These are phyloP conservation scores for Periphyllus acericola DNA, from an alignment of 2,888 invertebrate species.

Conservation along the genomic window DNA sequence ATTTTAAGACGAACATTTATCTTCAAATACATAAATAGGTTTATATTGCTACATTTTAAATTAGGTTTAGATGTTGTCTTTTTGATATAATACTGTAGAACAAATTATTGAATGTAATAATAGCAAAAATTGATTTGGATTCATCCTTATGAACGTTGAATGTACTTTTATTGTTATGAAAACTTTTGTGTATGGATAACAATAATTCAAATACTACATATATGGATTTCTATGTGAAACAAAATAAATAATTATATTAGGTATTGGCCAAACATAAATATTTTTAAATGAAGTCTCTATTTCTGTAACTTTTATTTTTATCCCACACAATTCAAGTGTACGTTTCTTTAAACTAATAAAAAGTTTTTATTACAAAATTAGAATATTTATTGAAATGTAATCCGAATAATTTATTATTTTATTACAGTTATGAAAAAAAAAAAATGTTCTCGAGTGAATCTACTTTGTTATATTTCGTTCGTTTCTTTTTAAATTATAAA, in stretches of 20 bases:
- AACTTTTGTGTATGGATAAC: background rate
- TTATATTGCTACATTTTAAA: too few relatives aligned
- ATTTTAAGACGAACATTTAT: too few relatives aligned
- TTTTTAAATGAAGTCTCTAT: background rate
- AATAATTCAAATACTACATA: too few relatives aligned
- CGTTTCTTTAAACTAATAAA: background rate
- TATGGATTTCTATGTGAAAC: too few relatives aligned
- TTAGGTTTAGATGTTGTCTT: too few relatives aligned
- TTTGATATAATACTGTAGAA: background rate
- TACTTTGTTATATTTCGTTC: background rate
- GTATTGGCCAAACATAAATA: background rate
- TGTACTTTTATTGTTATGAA: background rate
- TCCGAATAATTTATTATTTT: background rate
- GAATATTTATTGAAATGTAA: conserved; percentile 8
- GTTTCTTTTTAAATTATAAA: background rate
- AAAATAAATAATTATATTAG: too few relatives aligned
- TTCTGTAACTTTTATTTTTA: background rate
- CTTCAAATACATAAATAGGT: too few relatives aligned
- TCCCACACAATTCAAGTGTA: background rate
- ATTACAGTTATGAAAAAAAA: background rate
- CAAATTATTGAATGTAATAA: background rate
- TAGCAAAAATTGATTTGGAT: background rate
- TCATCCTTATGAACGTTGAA: background rate
- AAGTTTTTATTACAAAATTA: background rate
- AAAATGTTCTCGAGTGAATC: background rate